phyloP scores from a whole-genome alignment of 2,113 vertebrate species.

The Mionectes macconnelli region DNA sequence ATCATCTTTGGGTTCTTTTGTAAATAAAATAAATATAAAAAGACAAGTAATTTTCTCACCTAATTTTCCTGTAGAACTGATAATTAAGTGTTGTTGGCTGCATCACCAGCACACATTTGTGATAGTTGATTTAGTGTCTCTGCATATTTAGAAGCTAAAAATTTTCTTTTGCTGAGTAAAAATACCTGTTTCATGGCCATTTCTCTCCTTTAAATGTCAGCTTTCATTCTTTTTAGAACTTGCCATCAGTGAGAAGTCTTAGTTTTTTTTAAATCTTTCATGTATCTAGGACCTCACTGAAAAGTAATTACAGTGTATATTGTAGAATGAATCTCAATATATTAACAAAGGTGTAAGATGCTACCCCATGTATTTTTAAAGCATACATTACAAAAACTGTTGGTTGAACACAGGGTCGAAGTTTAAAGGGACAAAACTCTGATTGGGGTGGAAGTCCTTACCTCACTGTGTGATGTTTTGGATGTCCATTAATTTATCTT shows the following conservation, averaged over 20 bases:
- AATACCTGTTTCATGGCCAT: constrained; percentile 48
- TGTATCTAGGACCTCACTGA: not conserved
- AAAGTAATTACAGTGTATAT: not conserved
- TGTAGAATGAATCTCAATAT: not conserved
- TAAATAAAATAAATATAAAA: constrained; percentile 83
- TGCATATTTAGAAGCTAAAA: constrained; percentile 79
- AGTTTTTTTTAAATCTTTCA: not conserved
- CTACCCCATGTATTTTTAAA: not conserved
- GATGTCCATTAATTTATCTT: not conserved
- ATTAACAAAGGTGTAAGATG: not conserved
- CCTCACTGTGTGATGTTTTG: not conserved
- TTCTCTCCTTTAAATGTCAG: constrained; percentile 12
- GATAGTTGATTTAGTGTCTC: constrained; percentile 75
- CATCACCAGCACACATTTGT: constrained; percentile 75
- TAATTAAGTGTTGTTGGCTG: constrained; percentile 83
- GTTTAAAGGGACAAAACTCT: not conserved
- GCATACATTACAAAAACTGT: not conserved
- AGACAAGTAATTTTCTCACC: constrained; percentile 85
- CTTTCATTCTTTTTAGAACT: not conserved
- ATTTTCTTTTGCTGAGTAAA: constrained; percentile 66
- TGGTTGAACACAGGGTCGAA: not conserved
- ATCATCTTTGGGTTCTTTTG: constrained; percentile 70
- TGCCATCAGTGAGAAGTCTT: not conserved
- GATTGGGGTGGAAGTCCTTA: not conserved
- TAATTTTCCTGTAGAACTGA: constrained; percentile 84